Evolutionary conservation across 2,113 vertebrate genomes (phyloP).

Genomic region (Probosciger aterrimus): DNA sequence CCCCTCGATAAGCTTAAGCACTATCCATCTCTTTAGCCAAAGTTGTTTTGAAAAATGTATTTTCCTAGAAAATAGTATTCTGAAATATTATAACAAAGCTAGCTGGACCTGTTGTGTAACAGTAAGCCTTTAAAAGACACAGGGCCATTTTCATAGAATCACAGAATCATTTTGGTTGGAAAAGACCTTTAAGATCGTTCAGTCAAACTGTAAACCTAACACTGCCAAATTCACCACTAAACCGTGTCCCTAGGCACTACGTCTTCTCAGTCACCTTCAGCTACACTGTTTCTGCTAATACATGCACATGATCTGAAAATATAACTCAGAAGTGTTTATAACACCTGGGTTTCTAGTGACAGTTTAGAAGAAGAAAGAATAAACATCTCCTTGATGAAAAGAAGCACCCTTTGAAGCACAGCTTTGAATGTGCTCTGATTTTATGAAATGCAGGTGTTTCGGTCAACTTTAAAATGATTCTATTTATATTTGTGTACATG

Average conservation of each 20-base stretch:
- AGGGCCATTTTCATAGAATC: neutral
- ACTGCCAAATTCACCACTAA: neutral
- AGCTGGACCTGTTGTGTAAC: neutral
- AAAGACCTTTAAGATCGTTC: neutral
- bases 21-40: neutral
- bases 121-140: neutral
- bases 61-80: neutral
- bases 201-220: neutral
- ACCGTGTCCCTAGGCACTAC: fast-evolving
- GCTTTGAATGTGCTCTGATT: neutral
- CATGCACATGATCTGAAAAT: neutral
- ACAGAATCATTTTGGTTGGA: neutral
- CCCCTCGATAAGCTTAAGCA: neutral
- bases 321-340: neutral
- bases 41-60: neutral
- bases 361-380: neutral
- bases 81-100: neutral
- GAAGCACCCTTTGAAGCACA: neutral
- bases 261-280: neutral
- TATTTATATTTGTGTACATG: neutral
- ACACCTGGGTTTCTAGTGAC: neutral
- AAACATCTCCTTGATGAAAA: neutral
- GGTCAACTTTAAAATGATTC: neutral
- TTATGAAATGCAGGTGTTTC: neutral
- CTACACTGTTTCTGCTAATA: neutral